Evolutionary conservation across 2,888 invertebrate species (phyloP), one percentile per base, ranked within the genome.

Genomic region (Drosophila sordidapex): DNA sequence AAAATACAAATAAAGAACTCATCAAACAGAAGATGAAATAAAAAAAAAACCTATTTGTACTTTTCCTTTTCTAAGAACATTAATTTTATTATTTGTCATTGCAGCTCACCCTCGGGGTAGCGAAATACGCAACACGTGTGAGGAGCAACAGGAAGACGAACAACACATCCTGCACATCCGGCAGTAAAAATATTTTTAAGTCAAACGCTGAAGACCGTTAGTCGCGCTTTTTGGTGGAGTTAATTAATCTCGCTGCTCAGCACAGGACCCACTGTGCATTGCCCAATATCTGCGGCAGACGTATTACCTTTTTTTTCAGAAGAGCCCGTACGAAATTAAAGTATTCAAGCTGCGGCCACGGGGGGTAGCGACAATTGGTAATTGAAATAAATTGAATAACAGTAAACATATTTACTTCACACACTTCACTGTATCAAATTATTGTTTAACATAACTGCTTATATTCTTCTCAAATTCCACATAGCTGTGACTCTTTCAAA

Each of bases 201-300:
- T 53, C 77, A 64, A 40, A 25, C 46, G 67, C 61, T 25, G 68
- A 83, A 51, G 82, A 84, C 29, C 70, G 83, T 52, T 2, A 27
- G 15, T 8, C 15, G 13, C 25, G 15, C 49, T 18, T 2, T 15
- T 8, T 18, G 27, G 71, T 66, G 81, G 38, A 54, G 38, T 31
- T 73, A 54, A 49, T 11, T 27, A 10, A 18, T 11, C 15, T 46
- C 46, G 8, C 46, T 7, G 15, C 53, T 35, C 35, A 8, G 46
- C 46, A 46, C 18, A 54, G 1, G 2, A 8, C 1, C 7, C 2
- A 13, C 8, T 46, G 46, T 27, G 18, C 27, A 27, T 2, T 21
- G 21, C 27, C 35, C 51, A 18, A 3, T 36, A 35, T 1, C n/a
- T 36, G 59, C 35, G 33, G 35, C 53, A 6, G 29, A n/a, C 21